Conservation (phyloP, 2,113 vertebrate species). For the Ancistrus triradiatus region DNA sequence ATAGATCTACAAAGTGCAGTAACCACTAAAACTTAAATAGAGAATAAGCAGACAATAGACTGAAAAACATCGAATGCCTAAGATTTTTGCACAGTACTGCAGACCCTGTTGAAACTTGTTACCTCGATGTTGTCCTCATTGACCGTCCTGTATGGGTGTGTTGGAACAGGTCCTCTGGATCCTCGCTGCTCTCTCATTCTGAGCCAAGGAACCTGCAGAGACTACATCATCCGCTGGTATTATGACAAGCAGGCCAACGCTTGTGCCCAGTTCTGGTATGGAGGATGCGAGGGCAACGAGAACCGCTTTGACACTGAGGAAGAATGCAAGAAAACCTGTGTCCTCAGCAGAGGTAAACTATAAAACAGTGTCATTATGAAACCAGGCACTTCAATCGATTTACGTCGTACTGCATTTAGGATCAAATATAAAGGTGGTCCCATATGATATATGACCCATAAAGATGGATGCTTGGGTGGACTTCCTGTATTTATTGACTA, state of each 20-base stretch:
- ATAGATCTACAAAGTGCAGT: too few relatives aligned
- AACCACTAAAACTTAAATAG: too few relatives aligned
- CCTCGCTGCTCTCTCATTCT: constrained; percentile 63
- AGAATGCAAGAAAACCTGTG: constrained; percentile 74
- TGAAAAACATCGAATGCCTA: too few relatives aligned
- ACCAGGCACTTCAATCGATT: neutral
- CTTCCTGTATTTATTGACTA: too few relatives aligned
- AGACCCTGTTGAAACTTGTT: too few relatives aligned
- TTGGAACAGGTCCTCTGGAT: constrained; percentile 34
- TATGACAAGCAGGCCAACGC: constrained; percentile 80
- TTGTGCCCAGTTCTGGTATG: constrained; percentile 84
- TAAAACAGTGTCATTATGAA: neutral
- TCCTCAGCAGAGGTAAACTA: constrained; percentile 58
- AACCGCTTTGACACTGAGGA: constrained; percentile 78
- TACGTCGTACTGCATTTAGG: too few relatives aligned
- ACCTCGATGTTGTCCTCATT: neutral
- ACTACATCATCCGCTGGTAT: constrained; percentile 77
- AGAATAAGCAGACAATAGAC: too few relatives aligned
- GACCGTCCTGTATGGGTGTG: constrained; percentile 53
- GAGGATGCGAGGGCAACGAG: constrained; percentile 76
- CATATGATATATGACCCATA: too few relatives aligned
- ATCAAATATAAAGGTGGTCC: too few relatives aligned
- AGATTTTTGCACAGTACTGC: too few relatives aligned
- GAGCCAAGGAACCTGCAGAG: constrained; percentile 73
- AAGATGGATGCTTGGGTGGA: too few relatives aligned